Base-by-base conservation (phyloP, 2,888 invertebrate species). In the Drosophila limbata region DNA sequence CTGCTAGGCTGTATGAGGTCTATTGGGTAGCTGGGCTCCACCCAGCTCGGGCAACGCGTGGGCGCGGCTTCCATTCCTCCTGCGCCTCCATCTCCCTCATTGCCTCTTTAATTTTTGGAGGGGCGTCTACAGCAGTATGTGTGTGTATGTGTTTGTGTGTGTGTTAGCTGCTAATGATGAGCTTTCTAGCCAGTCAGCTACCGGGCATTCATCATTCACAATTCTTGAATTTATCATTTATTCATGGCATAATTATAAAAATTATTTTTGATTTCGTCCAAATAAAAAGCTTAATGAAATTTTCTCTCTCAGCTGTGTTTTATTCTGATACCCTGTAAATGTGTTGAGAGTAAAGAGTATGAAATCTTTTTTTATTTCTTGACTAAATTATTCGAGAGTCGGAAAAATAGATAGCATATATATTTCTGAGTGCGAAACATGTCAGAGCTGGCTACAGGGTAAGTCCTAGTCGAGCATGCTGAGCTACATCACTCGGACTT, bases 191-290 rank as follows among this genome's bases (percentile, higher is more conserved):
- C 45, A 59, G 59, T 53, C 52, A 65, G 60, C 48, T 48, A 61
- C 47, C 35, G 40, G 62, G 69, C 76, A 72, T 76, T 69, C 75
- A 83, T 77, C 77, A 83, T 72, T 65, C 62, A 56, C 73, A 67
- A 48, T 63, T 60, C 56, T 50, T 37, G 50, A 61, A 78, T 69
- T 82, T 71, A 84, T 84, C 74, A 82, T 82, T 71, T 71, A 68
- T 66, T 64, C 57, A 70, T 62, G 63, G 66, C 69, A 77, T 87
- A 87, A 87, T 87, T 84, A 84, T 84, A 63, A 84, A 73, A 52
- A 73, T 84, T 74, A 69, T 77, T 59, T 84, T 69, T 84, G 84
- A 84, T 79, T 88, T 77, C 50, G 25, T 50, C 57, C 15, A 52
- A 42, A 55, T 33, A 55, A 45, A 13, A 25, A 35, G 25, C 28